Evolutionary conservation across 2,113 vertebrate genomes (phyloP).

Genomic region (Plecotus auritus): DNA sequence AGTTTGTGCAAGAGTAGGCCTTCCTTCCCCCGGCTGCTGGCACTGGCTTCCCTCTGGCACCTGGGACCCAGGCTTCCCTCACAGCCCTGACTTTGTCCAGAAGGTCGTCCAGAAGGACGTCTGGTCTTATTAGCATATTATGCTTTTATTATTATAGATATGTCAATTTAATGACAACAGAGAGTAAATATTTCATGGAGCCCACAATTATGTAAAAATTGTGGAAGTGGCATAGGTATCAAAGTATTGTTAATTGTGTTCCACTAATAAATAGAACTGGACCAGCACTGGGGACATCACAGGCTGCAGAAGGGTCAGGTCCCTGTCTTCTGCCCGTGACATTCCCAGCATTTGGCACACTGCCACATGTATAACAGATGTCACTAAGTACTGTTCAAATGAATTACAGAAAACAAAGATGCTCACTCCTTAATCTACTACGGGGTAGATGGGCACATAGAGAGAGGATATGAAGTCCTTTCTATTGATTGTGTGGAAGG

Average conservation of each 20-base stretch:
- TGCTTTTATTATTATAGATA: too few relatives aligned
- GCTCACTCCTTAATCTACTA: background rate
- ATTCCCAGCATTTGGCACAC: background rate
- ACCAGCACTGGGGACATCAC: background rate
- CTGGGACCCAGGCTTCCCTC: too few relatives aligned
- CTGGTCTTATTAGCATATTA: too few relatives aligned
- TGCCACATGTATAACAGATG: background rate
- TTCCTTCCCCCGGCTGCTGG: too few relatives aligned
- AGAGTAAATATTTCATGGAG: background rate
- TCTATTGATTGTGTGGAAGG: background rate
- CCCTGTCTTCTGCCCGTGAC: background rate
- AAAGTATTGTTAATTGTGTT: background rate
- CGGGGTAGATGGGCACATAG: accelerated
- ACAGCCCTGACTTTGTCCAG: too few relatives aligned
- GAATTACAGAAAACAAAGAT: background rate
- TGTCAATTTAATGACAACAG: background rate
- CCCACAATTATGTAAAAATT: background rate
- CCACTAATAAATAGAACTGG: background rate
- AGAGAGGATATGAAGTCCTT: background rate
- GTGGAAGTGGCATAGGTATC: background rate
- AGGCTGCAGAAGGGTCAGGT: background rate
- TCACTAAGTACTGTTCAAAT: background rate
- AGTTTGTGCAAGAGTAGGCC: too few relatives aligned
- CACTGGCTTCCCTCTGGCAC: too few relatives aligned
- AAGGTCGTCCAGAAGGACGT: too few relatives aligned